Base-by-base conservation (phyloP, 1,140 invertebrate genomes). In the Thereuonema tuberculata region DNA sequence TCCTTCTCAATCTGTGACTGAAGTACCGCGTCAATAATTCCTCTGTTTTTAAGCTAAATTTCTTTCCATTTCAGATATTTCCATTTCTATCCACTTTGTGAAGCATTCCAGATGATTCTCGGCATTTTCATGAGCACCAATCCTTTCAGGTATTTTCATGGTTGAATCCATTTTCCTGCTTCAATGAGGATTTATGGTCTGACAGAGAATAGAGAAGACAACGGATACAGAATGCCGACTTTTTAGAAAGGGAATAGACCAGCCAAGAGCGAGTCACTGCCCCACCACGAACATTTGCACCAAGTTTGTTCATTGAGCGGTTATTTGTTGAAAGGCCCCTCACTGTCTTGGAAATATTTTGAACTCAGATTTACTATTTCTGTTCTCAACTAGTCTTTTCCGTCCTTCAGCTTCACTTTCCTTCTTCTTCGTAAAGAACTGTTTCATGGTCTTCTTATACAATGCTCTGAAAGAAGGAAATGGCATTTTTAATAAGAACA, bases 121-220 rank as follows among this genome's bases (percentile, higher is more conserved):
- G 28, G 15, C 52, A 24, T 49, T 62, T 29, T 62, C 61, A 52
- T 62, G 61, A 29, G 37, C 21, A 25, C n/a, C 2, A 15, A 61
- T 46, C 25, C 53, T 62, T 62, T 62, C 61, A 61, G 61, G 24
- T 21, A 52, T 58, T 60, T 48, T 62, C 61, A 37, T 5, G 5
- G 17, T 37, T 37, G 31, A 37, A 37, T 9, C 31, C 31, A 9
- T 37, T 37, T 37, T 17, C 5, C 5, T 37, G 5, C 17, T 17
- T 17, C 5, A 17, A 37, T 9, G 17, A 37, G 31, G 17, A 37
- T 17, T 9, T 5, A 9, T 37, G 17, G 17, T 37, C 31, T 37
- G 5, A 9, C 17, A 17, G 17, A 9, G 31, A 17, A 17, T 9
- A 37, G 17, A 37, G 31, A 37, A 37, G 31, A 37, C 31, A 37